Base-by-base conservation (phyloP, 2,888 invertebrate genomes). In the Malthinus flaveolus region DNA sequence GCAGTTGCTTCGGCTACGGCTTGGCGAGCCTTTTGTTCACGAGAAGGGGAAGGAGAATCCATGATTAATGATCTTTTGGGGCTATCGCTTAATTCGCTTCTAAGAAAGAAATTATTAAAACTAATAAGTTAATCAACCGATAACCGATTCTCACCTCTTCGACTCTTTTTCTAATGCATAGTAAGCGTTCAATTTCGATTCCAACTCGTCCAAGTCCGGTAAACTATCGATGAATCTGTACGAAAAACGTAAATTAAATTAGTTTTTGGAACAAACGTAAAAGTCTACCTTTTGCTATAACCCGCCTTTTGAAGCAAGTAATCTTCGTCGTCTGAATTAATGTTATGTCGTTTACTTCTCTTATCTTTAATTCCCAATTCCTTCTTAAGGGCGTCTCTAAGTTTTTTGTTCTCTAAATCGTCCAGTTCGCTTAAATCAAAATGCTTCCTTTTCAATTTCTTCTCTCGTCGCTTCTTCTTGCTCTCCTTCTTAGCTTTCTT, bases 161-260 rank as follows among this genome's bases (percentile, higher is more conserved):
- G 81, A 75, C 59, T 82, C 83, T 78, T 89, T 89, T 72, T 90
- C 89, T 59, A 90, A 85, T 79, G 88, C 88, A 78, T 90, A 90
- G 80, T 90, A 90, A 44, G 90, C 90, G 78, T 83, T 87, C 69
- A 91, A 80, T 74, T 90, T 90, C 1, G 88, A 87, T 78, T 90
- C 88, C 71, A 91, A 78, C 74, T 90, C 89, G 71, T 89, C 88
- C 60, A 90, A 80, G 70, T 90, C 90, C 47, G 89, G 88, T 76
- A 90, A 82, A 68, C 85, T 86, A 66, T 87, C 87, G 69, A 87
- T 78, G 69, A 86, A 82, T 71, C 86, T 85, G 71, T 56, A 74
- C 64, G 55, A 49, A 42, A 13, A 32, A 9, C 35, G 9, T 32
- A 45, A 47, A 35, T 39, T 37, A 47, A 42, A 47, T 12, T 8